Conservation (phyloP, 2,797 vertebrate genomes). For the Sarcoramphus papa region DNA sequence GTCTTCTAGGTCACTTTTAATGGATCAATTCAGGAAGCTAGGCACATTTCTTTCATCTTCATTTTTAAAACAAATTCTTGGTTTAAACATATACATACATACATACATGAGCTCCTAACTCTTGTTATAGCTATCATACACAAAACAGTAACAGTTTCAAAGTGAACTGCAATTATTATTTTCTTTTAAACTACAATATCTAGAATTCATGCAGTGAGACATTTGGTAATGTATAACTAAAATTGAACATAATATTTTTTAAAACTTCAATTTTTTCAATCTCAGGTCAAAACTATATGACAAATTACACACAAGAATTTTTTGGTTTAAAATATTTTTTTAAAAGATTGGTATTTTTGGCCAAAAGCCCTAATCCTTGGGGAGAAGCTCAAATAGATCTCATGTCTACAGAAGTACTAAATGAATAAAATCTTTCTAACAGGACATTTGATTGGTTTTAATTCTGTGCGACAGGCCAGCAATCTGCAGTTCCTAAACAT, state of each 20-base stretch:
- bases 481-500: not conserved
- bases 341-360: not conserved
- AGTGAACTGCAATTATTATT: not conserved
- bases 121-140: not conserved
- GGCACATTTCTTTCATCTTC: not conserved
- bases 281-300: not conserved
- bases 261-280: not conserved
- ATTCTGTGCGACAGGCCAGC: not conserved
- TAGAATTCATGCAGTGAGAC: not conserved
- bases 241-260: not conserved
- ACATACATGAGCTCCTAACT: not conserved
- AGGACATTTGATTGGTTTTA: not conserved
- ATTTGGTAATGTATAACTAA: not conserved
- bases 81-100: not conserved
- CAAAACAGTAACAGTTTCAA: not conserved
- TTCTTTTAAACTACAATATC: not conserved
- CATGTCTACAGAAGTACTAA: not conserved
- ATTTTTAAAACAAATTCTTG: not conserved
- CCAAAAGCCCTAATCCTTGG: not conserved
- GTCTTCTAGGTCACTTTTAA: not conserved
- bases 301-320: not conserved
- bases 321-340: not conserved
- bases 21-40: not conserved
- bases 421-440: not conserved
- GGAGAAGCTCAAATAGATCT: not conserved